Base-by-base conservation (phyloP, 2,888 invertebrate species). In the Eupithecia abbreviata region DNA sequence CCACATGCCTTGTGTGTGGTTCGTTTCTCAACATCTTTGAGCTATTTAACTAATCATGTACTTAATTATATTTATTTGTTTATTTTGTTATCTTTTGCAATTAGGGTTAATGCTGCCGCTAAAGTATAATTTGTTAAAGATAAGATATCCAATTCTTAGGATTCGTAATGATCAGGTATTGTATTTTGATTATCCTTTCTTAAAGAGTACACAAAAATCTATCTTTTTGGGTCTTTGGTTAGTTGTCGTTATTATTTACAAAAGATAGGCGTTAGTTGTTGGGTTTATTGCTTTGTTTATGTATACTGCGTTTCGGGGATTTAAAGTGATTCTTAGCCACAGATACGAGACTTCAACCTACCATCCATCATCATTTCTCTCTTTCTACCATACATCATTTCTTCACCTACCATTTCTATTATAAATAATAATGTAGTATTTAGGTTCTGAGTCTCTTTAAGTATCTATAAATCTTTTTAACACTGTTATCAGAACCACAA, bases 81-180 rank as follows among this genome's bases (percentile, higher is more conserved):
- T 68, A 4, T 18, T 7, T 45, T 10, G 7, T 43, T 68, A 45
- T 68, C 67, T 43, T 68, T 68, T 43, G 45, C 67, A 45, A 73
- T 73, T 30, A 67, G 18, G 73, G 42, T 75, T 47, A 65, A 51
- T 66, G 42, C 43, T 71, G 47, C 72, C 18, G 62, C 43, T 41
- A 9, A 62, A 42, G 42, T 72, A 65, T 47, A 41, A 18, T 49
- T 30, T 15, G 42, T 69, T 47, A 3, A 47, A 41, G 41, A 49
- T 55, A 67, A 51, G 1, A 6, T 15, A 15, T 2, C 12, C 51
- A 45, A 73, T 73, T 43, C 66, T 75, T 45, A 47, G 41, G 49
- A 43, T 18, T 43, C 43, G 62, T 72, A 51, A 72, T 72, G 55
- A 45, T 47, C 18, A 67, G 18, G 4, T 45, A 45, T 18, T 47